phyloP scores from a whole-genome alignment of 1,140 invertebrate genomes.

The Galleria mellonella region DNA sequence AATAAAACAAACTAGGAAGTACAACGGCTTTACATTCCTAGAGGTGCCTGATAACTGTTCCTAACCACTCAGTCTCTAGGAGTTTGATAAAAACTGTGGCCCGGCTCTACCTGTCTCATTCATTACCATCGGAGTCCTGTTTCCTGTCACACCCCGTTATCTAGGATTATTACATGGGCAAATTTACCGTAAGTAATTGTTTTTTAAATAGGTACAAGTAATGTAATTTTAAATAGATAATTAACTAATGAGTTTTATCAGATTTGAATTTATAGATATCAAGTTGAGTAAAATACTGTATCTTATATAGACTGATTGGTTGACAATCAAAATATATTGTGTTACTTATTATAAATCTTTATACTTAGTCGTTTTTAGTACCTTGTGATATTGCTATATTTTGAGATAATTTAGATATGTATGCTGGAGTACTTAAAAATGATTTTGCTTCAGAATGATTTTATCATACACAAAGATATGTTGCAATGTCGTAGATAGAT shows the following conservation, averaged over 20 bases:
- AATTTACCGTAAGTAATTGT: neutral
- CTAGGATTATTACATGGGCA: neutral
- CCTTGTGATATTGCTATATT: no score
- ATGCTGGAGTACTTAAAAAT: no score
- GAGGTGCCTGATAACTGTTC: conserved; percentile 19
- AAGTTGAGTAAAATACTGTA: no score
- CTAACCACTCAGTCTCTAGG: conserved; percentile 12
- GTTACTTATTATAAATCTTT: no score
- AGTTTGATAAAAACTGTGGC: conserved; percentile 14
- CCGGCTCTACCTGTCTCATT: conserved; percentile 5
- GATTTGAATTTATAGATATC: neutral
- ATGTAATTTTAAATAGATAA: neutral
- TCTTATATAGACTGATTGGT: neutral
- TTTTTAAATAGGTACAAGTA: neutral
- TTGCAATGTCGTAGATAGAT: neutral
- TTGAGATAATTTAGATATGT: no score
- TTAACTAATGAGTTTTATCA: neutral
- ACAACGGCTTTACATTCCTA: conserved; percentile 3
- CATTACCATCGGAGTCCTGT: conserved; percentile 1
- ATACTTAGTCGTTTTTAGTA: no score
- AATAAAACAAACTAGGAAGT: conserved; percentile 6
- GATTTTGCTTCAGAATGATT: no score
- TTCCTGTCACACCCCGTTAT: conserved; percentile 1
- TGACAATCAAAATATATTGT: no score
- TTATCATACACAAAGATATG: neutral